Evolutionary conservation across 1,140 invertebrate species (phyloP).

Genomic region (Megathymus violae): DNA sequence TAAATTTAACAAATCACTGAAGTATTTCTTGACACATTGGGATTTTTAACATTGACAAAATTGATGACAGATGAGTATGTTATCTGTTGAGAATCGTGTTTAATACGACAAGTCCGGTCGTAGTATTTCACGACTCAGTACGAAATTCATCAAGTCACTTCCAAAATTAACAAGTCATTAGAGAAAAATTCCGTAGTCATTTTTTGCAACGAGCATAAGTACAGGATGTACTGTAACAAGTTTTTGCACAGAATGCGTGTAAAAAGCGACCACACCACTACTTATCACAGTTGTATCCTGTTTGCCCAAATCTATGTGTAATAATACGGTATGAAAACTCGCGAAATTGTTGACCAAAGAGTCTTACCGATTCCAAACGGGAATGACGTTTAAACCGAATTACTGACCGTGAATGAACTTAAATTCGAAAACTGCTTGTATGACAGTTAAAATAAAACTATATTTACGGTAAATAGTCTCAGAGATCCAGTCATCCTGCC

Average conservation of each 20-base stretch:
- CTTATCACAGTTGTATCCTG: conserved; percentile 64
- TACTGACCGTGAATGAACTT: no score
- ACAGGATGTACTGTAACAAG: conserved; percentile 68
- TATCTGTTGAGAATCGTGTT: neutral
- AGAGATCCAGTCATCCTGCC: conserved; percentile 67
- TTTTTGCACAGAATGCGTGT: conserved; percentile 75
- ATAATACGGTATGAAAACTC: conserved; percentile 38
- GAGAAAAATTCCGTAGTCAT: conserved; percentile 64
- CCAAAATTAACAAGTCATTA: conserved; percentile 75
- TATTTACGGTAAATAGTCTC: conserved; percentile 74
- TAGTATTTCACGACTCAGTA: conserved; percentile 51
- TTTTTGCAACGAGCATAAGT: conserved; percentile 71
- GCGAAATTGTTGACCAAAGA: conserved; percentile 32
- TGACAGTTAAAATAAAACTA: conserved; percentile 5
- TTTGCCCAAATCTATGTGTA: conserved; percentile 56
- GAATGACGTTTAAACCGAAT: conserved; percentile 4
- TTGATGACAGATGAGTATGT: neutral
- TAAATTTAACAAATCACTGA: no score
- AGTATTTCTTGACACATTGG: no score
- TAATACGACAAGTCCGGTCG: conserved; percentile 16
- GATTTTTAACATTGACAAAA: no score
- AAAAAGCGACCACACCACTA: conserved; percentile 66
- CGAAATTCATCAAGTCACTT: conserved; percentile 67
- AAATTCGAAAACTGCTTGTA: neutral
- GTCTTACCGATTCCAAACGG: conserved; percentile 6